Conservation (phyloP, 2,888 invertebrate species). For the Sesia apiformis region DNA sequence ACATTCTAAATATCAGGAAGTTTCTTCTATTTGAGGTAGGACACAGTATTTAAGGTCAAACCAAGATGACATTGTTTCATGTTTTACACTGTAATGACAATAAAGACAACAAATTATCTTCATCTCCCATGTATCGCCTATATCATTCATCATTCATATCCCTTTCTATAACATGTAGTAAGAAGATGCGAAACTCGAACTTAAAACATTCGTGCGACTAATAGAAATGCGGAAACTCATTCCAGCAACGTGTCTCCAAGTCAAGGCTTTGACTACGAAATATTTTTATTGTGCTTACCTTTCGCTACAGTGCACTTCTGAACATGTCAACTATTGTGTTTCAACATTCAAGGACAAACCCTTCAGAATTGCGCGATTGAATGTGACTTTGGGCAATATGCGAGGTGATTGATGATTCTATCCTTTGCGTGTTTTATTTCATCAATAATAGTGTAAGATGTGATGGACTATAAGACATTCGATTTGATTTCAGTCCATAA, state of each 20-base stretch:
- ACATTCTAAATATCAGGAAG: too few species aligned
- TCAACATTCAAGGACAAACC: slow-evolving; percentile 1
- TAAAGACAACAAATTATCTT: too few species aligned
- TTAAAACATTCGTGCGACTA: neutral
- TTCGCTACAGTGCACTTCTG: slow-evolving; percentile 23
- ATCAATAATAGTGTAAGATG: neutral
- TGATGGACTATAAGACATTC: neutral
- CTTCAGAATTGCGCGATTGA: neutral
- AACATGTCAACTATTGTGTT: slow-evolving; percentile 27
- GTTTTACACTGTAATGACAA: too few species aligned
- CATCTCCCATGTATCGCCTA: too few species aligned
- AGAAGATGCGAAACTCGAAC: too few species aligned
- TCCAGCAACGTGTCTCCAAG: slow-evolving; percentile 19
- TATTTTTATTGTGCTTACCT: slow-evolving; percentile 35
- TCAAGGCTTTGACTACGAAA: slow-evolving; percentile 34
- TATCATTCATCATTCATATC: too few species aligned
- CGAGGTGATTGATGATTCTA: neutral
- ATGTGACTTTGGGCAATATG: neutral
- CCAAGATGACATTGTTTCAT: too few species aligned
- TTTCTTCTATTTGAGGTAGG: too few species aligned
- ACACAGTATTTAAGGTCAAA: too few species aligned
- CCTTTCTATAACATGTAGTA: too few species aligned
- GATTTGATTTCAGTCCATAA: too few species aligned
- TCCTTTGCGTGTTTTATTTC: neutral
- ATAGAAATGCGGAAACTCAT: slow-evolving; percentile 21